Conservation (phyloP, 2,113 vertebrate genomes). For the Clarias magur region DNA sequence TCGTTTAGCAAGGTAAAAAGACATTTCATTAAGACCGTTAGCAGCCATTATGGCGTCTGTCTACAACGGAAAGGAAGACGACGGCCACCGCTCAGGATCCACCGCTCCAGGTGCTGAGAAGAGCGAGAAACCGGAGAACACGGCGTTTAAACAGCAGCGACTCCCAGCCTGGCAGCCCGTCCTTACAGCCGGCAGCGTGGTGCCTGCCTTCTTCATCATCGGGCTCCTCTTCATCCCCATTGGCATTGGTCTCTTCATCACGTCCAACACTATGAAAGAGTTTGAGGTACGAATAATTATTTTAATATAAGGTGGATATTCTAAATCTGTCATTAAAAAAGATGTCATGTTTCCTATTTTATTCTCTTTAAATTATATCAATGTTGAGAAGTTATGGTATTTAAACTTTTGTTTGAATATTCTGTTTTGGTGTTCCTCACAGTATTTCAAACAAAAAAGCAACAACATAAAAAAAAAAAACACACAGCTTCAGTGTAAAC, state of each 20-base stretch:
- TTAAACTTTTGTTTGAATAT: not conserved
- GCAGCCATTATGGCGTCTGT: slow-evolving; percentile 84
- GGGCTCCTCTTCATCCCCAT: slow-evolving; percentile 96
- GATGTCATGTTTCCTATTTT: not conserved
- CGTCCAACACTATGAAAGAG: slow-evolving; percentile 95
- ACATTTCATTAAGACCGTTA: not conserved
- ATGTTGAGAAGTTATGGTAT: not conserved
- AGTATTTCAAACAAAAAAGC: not conserved
- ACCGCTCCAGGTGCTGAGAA: slow-evolving; percentile 70
- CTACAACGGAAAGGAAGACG: slow-evolving; percentile 89
- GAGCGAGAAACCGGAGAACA: slow-evolving; percentile 91
- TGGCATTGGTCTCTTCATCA: slow-evolving; percentile 93
- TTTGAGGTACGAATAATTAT: slow-evolving; percentile 76
- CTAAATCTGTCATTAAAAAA: not conserved
- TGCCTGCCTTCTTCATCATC: slow-evolving; percentile 94
- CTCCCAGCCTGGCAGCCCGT: slow-evolving; percentile 97
- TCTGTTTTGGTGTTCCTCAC: not conserved
- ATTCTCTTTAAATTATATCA: not conserved
- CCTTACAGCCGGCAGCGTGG: slow-evolving; percentile 89
- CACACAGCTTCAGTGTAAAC: not conserved
- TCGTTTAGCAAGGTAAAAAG: not conserved
- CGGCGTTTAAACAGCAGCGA: slow-evolving; percentile 94
- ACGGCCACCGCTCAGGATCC: slow-evolving; percentile 67
- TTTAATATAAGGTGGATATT: not conserved
- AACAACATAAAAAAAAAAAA: not conserved